These are phyloP conservation scores for Actinemys pallida DNA, from an alignment of 2,113 vertebrate genomes.

Conservation along the genomic window DNA sequence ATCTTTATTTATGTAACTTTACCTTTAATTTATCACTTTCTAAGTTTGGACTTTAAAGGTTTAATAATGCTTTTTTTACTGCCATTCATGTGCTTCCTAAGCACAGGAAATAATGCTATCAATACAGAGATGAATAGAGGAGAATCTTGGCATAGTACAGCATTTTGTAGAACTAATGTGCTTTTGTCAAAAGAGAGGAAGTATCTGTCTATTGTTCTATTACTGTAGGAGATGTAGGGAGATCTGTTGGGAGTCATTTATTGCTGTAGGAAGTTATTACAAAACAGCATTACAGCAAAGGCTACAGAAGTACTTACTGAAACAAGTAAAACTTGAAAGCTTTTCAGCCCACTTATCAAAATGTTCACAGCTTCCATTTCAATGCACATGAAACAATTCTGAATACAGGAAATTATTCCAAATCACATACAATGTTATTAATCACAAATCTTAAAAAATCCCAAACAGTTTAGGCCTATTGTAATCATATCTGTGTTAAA, in stretches of 20 bases:
- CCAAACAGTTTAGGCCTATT: background rate
- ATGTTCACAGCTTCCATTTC: background rate
- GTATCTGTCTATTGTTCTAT: background rate
- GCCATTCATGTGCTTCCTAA: background rate
- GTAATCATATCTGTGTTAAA: background rate
- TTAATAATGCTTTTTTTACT: background rate
- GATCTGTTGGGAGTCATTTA: conserved; percentile 7
- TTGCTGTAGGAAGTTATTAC: conserved; percentile 21
- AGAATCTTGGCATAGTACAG: background rate
- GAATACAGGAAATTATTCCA: background rate
- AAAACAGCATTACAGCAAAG: background rate
- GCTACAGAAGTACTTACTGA: background rate
- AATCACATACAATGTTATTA: background rate
- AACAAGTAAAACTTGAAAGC: background rate
- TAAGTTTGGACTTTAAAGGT: background rate
- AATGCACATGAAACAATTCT: background rate
- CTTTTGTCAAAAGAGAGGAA: conserved; percentile 11
- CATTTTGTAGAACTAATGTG: rapidly evolving
- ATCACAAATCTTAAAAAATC: background rate
- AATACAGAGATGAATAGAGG: background rate
- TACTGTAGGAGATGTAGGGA: background rate
- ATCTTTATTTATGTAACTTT: background rate
- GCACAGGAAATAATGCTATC: background rate
- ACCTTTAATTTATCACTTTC: background rate
- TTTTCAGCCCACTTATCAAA: background rate